Evolutionary conservation across 2,113 vertebrate species (phyloP).

Genomic region (Lates calcarifer): DNA sequence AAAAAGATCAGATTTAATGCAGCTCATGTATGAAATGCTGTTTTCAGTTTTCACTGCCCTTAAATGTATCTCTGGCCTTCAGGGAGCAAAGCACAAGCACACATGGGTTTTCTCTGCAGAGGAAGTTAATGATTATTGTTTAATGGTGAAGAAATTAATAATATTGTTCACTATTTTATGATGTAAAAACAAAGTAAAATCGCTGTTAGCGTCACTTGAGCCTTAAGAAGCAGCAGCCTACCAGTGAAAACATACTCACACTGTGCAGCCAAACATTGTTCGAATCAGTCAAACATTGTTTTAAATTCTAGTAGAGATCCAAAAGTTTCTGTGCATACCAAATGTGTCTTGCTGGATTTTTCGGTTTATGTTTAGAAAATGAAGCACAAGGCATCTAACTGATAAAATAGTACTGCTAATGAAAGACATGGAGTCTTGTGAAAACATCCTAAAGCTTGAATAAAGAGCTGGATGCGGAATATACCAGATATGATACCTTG

Average conservation of each 20-base stretch:
- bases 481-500: background rate
- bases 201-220: background rate
- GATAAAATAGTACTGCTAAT: background rate
- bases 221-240: constrained; percentile 8
- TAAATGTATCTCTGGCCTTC: constrained; percentile 1
- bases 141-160: background rate
- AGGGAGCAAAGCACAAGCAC: background rate
- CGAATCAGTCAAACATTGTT: background rate
- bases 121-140: constrained; percentile 12
- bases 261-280: background rate
- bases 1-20: background rate
- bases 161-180: constrained; percentile 1
- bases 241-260: background rate
- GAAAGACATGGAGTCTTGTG: background rate
- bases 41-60: background rate
- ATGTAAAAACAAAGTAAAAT: background rate
- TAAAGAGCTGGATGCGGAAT: background rate
- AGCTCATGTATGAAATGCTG: background rate
- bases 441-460: background rate
- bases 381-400: background rate
- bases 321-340: background rate
- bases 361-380: background rate
- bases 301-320: background rate
- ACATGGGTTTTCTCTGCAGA: background rate
- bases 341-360: background rate